These are phyloP conservation scores for Lasius fuliginosus DNA, from an alignment of 2,888 invertebrate species.

Conservation along the genomic window DNA sequence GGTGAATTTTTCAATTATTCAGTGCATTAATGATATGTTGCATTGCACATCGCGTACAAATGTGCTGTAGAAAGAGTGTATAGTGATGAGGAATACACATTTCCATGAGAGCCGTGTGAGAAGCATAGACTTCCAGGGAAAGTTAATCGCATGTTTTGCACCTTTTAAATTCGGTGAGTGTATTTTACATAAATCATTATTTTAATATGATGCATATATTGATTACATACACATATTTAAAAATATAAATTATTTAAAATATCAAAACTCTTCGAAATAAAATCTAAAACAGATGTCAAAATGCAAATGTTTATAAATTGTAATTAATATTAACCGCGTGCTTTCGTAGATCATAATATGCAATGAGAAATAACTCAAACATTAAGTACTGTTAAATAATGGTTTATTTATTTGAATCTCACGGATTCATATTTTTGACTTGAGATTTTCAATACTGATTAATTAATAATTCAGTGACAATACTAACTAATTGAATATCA, in stretches of 20 bases:
- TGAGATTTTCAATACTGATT: neutral
- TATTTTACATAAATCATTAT: neutral
- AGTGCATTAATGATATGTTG: neutral
- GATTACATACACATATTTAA: neutral
- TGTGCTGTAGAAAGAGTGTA: neutral
- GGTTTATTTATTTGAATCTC: neutral
- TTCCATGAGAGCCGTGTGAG: neutral
- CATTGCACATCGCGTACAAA: neutral
- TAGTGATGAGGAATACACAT: neutral
- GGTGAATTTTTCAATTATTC: slow-evolving; percentile 4
- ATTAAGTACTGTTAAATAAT: neutral
- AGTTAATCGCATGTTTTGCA: neutral
- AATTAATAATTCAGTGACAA: neutral
- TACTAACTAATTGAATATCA: neutral
- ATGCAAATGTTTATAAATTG: neutral
- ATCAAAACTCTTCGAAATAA: neutral
- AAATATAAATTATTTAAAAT: neutral
- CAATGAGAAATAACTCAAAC: neutral
- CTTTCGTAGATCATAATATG: neutral
- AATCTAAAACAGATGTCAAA: neutral
- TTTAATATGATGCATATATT: neutral
- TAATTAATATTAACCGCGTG: neutral
- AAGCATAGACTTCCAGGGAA: neutral
- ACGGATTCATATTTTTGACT: neutral
- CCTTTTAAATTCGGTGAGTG: neutral